A percentile compares a stretch with the other conserved stretches of the same genome.
phyloP scores from a whole-genome alignment of 2,113 vertebrate species.

The Lepisosteus osseus region DNA sequence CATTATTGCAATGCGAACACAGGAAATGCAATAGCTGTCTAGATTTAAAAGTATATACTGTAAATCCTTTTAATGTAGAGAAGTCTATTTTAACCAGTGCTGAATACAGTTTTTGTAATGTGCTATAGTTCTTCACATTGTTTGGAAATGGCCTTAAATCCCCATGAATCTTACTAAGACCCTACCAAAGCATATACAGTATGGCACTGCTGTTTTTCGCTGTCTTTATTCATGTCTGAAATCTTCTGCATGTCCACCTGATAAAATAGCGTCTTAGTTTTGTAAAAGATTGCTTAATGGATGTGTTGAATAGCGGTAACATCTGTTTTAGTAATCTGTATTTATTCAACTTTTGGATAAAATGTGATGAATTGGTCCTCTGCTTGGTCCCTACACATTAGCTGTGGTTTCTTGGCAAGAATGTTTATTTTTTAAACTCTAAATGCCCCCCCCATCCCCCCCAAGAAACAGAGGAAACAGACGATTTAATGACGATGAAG shows the following conservation, averaged over 20 bases:
- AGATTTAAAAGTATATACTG: neutral
- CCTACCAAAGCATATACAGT: too few relatives aligned
- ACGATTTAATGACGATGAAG: neutral
- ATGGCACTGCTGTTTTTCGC: too few relatives aligned
- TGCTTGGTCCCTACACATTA: neutral
- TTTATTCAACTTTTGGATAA: slow-evolving; percentile 4
- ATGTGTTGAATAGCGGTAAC: neutral
- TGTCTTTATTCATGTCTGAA: neutral
- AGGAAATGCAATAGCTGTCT: neutral
- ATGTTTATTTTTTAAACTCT: too few relatives aligned
- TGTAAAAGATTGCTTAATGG: neutral
- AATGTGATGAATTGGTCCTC: neutral
- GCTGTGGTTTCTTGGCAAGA: neutral
- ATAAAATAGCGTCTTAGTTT: neutral
- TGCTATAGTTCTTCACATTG: too few relatives aligned
- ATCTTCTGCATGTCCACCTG: neutral
- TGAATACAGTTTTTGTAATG: neutral
- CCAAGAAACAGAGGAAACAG: neutral
- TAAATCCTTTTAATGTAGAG: neutral
- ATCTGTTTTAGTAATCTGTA: neutral
- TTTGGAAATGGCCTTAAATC: too few relatives aligned
- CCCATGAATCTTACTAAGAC: too few relatives aligned
- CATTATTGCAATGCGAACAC: too few relatives aligned
- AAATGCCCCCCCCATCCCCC: neutral
- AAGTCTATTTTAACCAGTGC: neutral